Conservation (phyloP, 2,888 invertebrate species). For the Fissipunctia ypsillon region DNA sequence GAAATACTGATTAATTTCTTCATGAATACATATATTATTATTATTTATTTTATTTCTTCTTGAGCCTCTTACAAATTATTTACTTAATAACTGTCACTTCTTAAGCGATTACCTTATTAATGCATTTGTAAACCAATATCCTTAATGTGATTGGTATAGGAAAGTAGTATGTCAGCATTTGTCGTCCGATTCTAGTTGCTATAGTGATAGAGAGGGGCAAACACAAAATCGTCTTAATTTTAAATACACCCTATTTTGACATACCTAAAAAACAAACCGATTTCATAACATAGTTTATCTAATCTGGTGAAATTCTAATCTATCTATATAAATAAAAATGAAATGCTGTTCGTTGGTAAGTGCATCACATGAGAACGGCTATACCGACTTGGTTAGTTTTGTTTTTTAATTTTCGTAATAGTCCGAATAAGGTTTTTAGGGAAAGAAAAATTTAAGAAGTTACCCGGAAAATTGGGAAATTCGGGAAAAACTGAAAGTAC, state of each 20-base stretch:
- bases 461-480: no score
- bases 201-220: constrained; percentile 31
- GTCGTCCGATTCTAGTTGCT: constrained; percentile 30
- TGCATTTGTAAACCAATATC: constrained; percentile 30
- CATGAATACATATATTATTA: no score
- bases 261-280: not conserved
- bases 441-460: no score
- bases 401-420: no score
- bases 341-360: no score
- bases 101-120: constrained; percentile 9
- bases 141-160: constrained; percentile 24
- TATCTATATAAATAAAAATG: no score
- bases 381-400: no score
- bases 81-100: not conserved
- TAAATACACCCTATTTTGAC: not conserved
- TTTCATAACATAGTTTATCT: not conserved
- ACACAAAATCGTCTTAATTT: constrained; percentile 13
- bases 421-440: no score
- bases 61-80: constrained; percentile 7
- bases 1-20: not conserved
- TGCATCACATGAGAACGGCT: no score
- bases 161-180: constrained; percentile 21
- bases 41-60: no score
- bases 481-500: no score
- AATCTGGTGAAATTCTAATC: not conserved